Evolutionary conservation across 2,888 invertebrate genomes (phyloP).

Genomic region (Dynastes hyllus): DNA sequence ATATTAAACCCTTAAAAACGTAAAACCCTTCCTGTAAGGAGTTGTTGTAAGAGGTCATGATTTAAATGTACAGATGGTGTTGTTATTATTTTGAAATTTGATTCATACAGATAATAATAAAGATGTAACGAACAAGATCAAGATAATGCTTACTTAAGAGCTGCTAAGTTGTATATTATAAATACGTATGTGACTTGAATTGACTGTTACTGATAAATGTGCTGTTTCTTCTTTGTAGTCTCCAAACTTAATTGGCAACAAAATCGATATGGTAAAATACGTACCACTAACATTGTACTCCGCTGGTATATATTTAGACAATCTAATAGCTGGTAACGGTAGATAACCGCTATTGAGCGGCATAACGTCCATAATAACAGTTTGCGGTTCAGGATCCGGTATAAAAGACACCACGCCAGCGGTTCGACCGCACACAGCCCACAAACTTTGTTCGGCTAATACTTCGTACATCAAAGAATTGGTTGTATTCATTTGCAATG

Average conservation of each 20-base stretch:
- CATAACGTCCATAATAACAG: conserved; percentile 91
- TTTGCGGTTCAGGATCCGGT: conserved; percentile 74
- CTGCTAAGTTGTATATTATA: no score
- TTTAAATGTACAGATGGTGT: no score
- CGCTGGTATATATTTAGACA: conserved; percentile 92
- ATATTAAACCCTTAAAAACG: no score
- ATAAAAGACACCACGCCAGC: conserved; percentile 80
- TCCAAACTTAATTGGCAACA: background rate
- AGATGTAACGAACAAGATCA: no score
- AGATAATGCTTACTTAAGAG: no score
- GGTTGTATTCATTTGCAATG: conserved; percentile 54
- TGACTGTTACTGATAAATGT: no score
- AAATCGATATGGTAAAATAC: conserved; percentile 13
- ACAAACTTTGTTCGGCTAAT: conserved; percentile 91
- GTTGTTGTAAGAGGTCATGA: no score
- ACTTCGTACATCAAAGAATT: conserved; percentile 94
- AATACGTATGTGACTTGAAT: no score
- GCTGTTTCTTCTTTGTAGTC: no score
- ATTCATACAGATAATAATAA: no score
- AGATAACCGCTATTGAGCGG: conserved; percentile 93
- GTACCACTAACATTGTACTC: conserved; percentile 65
- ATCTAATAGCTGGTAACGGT: conserved; percentile 89
- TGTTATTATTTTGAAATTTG: no score
- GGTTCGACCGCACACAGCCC: conserved; percentile 94
- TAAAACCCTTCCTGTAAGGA: no score